Evolutionary conservation across 2,797 vertebrate species (phyloP), one percentile per base, ranked within the genome.

Genomic region (Benthosema pterotum): DNA sequence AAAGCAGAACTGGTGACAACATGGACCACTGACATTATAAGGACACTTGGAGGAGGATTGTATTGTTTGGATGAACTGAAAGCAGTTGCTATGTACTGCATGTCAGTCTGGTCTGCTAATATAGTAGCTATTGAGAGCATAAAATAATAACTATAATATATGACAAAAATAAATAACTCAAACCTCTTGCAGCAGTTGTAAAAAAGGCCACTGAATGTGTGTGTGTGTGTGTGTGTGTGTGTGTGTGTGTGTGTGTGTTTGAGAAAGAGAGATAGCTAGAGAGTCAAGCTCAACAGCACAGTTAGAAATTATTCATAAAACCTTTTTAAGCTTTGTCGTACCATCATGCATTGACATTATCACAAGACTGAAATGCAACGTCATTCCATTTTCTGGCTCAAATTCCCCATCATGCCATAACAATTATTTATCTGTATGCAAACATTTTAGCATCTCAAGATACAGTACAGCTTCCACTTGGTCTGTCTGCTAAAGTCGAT

Each of bases 1-100:
- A 70, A 56, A 79, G 72, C 67, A 70, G 52, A 74, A 79, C 45
- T 25, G 66, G 75, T 77, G 75, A 86, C 52, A 78, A 86, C 52
- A 78, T 65, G 61, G 71, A 78, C 65, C 75, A 79, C 77, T 17
- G 62, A 83, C 68, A 72, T 74, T 65, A 65, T 94, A 94, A 94
- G 93, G 93, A 92, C 93, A 94, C 93, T 94, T 94, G 85, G 89
- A 91, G 84, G 86, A 91, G 78, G 87, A 89, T 90, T 87, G 89
- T 88, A 87, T 89, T 72, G 78, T 87, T 88, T 88, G 87, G 82
- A 83, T 78, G 65, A 86, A 88, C 76, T 83, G 60, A 89, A 87
- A 63, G 75, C 80, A 82, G 75, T 85, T 83, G 78, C 79, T 83
- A 83, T 90, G 81, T 77, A 84, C 77, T 72, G 62, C 83, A 15